Evolutionary conservation across 2,113 vertebrate genomes (phyloP).

Genomic region (Ptychochromis oligacanthus): DNA sequence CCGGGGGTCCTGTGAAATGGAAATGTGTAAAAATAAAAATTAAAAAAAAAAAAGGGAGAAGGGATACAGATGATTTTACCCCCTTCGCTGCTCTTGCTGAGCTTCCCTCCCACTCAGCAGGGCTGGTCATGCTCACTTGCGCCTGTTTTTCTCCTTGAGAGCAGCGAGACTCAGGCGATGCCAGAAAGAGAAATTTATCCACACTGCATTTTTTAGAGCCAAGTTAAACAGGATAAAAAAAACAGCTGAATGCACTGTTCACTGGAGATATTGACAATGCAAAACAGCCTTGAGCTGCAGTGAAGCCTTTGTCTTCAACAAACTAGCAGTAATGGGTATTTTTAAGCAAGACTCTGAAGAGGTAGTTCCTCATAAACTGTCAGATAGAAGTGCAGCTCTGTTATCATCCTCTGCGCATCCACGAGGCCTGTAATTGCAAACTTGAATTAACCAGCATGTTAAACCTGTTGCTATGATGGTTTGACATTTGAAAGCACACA

Average conservation of each 20-base stretch:
- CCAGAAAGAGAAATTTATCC: constrained; percentile 20
- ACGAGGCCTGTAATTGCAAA: not conserved
- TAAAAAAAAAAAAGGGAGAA: not conserved
- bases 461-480: not conserved
- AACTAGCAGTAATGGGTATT: not conserved
- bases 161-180: not conserved
- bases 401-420: not conserved
- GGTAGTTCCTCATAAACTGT: not conserved
- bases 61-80: constrained; percentile 30
- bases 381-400: not conserved
- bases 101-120: constrained; percentile 37
- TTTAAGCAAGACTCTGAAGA: not conserved
- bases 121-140: constrained; percentile 29
- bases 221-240: constrained; percentile 8
- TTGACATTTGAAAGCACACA: constrained; percentile 27
- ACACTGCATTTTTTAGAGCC: constrained; percentile 15
- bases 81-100: constrained; percentile 13
- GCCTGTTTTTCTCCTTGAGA: constrained; percentile 13
- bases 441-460: not conserved
- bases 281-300: constrained; percentile 1
- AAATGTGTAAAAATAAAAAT: constrained; percentile 46
- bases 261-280: constrained; percentile 8
- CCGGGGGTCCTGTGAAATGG: constrained; percentile 38
- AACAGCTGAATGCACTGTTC: constrained; percentile 12
- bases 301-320: not conserved